Percentiles rank a stretch among this genome's conserved stretches.
phyloP scores from a whole-genome alignment of 2,888 invertebrate genomes.

The Gryllus longicercus region DNA sequence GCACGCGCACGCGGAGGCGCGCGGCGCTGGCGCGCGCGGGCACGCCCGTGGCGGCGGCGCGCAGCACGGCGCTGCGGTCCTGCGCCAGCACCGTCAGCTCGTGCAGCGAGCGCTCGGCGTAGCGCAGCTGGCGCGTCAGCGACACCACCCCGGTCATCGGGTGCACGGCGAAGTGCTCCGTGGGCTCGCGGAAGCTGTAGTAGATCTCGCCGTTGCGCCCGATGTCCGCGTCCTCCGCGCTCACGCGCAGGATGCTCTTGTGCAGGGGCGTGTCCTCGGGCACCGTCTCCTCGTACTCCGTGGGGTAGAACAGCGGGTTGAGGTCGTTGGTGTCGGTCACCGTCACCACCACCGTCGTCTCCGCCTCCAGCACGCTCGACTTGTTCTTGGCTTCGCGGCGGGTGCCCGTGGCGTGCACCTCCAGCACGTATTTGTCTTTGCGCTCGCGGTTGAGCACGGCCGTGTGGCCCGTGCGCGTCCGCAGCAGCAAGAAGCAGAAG shows the following conservation, averaged over 20 bases:
- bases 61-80: slow-evolving; percentile 71
- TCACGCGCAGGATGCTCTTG: slow-evolving; percentile 70
- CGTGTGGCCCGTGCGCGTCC: slow-evolving; percentile 81
- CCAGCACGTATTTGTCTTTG: slow-evolving; percentile 74
- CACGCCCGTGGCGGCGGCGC: slow-evolving; percentile 45
- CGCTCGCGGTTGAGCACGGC: slow-evolving; percentile 92
- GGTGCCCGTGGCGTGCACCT: slow-evolving; percentile 68
- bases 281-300: slow-evolving; percentile 80
- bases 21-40: slow-evolving; percentile 67
- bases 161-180: slow-evolving; percentile 86
- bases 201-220: slow-evolving; percentile 96
- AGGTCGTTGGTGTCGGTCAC: slow-evolving; percentile 81
- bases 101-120: slow-evolving; percentile 65
- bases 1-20: slow-evolving; percentile 70
- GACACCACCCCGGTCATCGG: slow-evolving; percentile 87
- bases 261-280: slow-evolving; percentile 85
- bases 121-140: slow-evolving; percentile 72
- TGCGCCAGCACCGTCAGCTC: slow-evolving; percentile 77
- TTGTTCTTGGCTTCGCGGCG: slow-evolving; percentile 56
- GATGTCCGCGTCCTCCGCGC: slow-evolving; percentile 93
- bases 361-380: slow-evolving; percentile 60
- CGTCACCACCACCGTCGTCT: slow-evolving; percentile 63
- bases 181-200: slow-evolving; percentile 81
- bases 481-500: slow-evolving; percentile 86
- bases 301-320: slow-evolving; percentile 88